phyloP scores from a whole-genome alignment of 2,113 vertebrate species.

The Sardina pilchardus region DNA sequence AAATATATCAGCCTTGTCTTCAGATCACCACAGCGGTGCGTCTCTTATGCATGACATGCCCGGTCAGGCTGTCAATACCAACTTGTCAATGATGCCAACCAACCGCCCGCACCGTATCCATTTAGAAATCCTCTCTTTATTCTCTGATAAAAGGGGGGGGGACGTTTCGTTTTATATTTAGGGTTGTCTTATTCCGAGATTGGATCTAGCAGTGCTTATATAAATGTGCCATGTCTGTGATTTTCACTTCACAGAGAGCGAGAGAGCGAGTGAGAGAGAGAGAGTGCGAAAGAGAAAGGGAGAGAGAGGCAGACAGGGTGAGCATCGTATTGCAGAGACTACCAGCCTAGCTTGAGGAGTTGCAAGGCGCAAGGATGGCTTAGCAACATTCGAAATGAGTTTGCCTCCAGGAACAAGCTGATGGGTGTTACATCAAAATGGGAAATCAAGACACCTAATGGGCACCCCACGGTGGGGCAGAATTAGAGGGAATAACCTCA shows the following conservation, averaged over 20 bases:
- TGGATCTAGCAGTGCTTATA: background rate
- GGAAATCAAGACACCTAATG: conserved; percentile 41
- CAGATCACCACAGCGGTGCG: background rate
- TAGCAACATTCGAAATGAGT: conserved; percentile 26
- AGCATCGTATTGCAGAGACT: background rate
- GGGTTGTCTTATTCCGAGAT: background rate
- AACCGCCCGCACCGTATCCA: background rate
- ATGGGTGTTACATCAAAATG: conserved; percentile 41
- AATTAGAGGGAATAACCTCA: conserved; percentile 35
- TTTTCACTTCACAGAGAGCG: conserved; percentile 16
- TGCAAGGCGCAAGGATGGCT: conserved; percentile 16
- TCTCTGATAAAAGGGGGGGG: background rate
- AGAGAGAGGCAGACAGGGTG: background rate
- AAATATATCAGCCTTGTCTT: background rate
- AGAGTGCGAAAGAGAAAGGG: background rate
- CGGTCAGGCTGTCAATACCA: conserved; percentile 15
- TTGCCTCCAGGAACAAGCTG: conserved; percentile 34
- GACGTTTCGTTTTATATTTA: conserved; percentile 9
- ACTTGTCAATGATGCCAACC: background rate
- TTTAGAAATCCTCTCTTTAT: background rate
- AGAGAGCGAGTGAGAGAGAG: background rate
- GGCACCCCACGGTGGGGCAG: conserved; percentile 37
- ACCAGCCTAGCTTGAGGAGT: conserved; percentile 3
- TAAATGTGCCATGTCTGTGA: background rate
- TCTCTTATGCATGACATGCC: conserved; percentile 7